Percentiles rank a stretch among this genome's conserved stretches.
Conservation (phyloP, 2,797 vertebrate species). For the Typhlichthys eigenmanni region DNA sequence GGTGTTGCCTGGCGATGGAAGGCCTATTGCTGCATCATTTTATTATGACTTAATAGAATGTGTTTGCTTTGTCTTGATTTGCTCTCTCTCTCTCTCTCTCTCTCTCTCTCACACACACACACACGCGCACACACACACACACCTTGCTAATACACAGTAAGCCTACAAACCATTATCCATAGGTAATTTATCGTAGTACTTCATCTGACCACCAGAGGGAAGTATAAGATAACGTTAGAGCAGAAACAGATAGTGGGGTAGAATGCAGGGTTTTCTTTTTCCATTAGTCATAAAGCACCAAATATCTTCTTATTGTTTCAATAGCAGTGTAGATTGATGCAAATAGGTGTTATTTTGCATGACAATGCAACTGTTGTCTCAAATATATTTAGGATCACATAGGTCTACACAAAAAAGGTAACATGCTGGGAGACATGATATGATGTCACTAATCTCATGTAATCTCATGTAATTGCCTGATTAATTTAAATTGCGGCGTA, state of each 20-base stretch:
- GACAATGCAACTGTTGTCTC: background rate
- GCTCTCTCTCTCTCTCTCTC: background rate
- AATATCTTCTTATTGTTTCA: too few relatives aligned
- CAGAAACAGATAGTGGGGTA: background rate
- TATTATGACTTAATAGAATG: too few relatives aligned
- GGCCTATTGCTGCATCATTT: too few relatives aligned
- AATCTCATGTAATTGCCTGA: slow-evolving; percentile 31
- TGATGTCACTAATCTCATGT: slow-evolving; percentile 44
- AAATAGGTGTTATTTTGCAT: background rate
- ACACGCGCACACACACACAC: slow-evolving; percentile 9
- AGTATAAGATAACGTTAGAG: slow-evolving; percentile 41
- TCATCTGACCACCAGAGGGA: slow-evolving; percentile 45
- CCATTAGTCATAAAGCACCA: background rate
- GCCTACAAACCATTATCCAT: background rate
- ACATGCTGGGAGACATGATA: slow-evolving; percentile 20
- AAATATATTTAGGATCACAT: background rate
- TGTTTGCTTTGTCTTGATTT: background rate
- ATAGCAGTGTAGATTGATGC: too few relatives aligned
- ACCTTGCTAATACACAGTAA: background rate
- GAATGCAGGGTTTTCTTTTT: background rate
- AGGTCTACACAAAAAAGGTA: slow-evolving; percentile 4
- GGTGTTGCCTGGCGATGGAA: too few relatives aligned
- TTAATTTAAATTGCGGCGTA: slow-evolving; percentile 24
- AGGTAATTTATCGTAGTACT: slow-evolving; percentile 33
- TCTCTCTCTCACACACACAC: background rate